Conservation (phyloP, 2,113 vertebrate species). For the Tinamus guttatus region DNA sequence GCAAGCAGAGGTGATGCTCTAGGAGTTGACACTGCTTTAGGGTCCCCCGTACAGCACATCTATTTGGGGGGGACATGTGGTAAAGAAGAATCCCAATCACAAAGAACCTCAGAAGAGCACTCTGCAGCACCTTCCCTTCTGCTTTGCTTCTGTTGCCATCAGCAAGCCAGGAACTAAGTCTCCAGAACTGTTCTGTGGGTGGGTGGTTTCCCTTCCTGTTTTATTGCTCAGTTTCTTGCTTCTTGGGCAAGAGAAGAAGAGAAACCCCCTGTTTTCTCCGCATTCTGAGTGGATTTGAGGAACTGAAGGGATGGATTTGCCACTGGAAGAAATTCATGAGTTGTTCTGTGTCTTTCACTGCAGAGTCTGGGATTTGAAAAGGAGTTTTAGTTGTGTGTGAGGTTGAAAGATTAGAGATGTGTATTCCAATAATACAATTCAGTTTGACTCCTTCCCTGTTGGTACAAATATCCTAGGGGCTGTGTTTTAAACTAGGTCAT, state of each 20-base stretch:
- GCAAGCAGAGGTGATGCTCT: background rate
- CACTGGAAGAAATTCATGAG: background rate
- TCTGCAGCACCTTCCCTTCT: background rate
- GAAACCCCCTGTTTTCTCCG: background rate
- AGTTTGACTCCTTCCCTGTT: background rate
- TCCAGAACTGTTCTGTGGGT: background rate
- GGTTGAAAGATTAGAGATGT: background rate
- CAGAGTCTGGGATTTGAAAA: background rate
- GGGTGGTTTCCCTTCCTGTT: background rate
- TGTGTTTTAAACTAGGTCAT: background rate
- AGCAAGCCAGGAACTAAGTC: background rate
- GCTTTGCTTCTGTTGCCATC: background rate
- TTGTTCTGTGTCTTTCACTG: background rate
- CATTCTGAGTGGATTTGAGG: background rate
- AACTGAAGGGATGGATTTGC: background rate
- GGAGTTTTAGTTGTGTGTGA: background rate
- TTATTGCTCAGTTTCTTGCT: background rate
- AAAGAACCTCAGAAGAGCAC: background rate
- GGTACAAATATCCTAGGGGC: fast-evolving
- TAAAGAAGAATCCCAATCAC: background rate
- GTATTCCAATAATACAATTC: background rate
- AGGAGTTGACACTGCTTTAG: background rate
- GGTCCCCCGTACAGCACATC: fast-evolving
- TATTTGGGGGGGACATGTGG: background rate
- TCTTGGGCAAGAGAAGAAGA: background rate